phyloP scores from a whole-genome alignment of 2,113 vertebrate species.

The Guaruba guarouba region DNA sequence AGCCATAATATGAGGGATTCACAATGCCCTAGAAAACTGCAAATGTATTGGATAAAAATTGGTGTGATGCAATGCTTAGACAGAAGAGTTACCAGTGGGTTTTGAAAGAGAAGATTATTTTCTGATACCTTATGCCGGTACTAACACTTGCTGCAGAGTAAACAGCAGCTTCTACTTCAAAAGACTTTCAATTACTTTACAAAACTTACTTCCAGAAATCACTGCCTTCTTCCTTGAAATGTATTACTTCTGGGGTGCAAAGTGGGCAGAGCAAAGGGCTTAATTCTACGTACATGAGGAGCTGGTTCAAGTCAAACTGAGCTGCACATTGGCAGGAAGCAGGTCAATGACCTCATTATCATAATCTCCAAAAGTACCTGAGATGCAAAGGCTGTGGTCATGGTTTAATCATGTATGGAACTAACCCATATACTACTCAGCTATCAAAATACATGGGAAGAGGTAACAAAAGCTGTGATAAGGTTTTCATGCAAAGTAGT shows the following conservation, averaged over 20 bases:
- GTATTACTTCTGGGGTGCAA: background rate
- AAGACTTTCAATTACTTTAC: background rate
- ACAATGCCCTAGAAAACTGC: background rate
- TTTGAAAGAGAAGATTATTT: background rate
- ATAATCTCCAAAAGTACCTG: background rate
- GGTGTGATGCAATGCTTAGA: background rate
- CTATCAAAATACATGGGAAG: background rate
- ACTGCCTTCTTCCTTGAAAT: background rate
- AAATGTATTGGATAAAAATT: background rate
- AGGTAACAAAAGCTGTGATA: background rate
- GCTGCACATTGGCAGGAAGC: background rate
- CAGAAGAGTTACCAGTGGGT: background rate
- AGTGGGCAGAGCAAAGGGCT: background rate
- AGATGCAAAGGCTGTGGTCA: background rate
- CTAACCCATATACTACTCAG: background rate
- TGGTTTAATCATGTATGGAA: background rate
- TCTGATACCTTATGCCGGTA: background rate
- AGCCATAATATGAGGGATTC: background rate
- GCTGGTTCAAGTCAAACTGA: background rate
- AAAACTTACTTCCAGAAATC: background rate
- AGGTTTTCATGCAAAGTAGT: background rate
- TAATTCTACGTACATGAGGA: rapidly evolving
- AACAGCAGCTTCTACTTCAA: background rate
- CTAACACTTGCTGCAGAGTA: background rate
- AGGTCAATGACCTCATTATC: background rate